A percentile compares a stretch with the other conserved stretches of the same genome.
Evolutionary conservation across 2,888 invertebrate genomes (phyloP).

Genomic region (Drosophila vallismaia): DNA sequence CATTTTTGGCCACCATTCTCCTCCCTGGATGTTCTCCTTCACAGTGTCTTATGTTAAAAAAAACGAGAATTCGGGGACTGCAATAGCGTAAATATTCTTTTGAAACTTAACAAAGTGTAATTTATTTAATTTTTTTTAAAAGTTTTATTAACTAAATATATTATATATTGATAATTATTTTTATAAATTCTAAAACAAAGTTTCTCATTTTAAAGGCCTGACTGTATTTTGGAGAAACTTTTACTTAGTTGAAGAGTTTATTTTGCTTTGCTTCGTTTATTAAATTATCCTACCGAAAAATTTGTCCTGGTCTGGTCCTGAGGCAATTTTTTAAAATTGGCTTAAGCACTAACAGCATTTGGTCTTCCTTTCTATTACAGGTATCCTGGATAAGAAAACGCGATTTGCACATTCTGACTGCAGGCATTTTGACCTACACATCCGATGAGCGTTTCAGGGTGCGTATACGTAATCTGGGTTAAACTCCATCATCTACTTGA

Average conservation of each 20-base stretch:
- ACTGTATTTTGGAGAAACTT: conserved; percentile 49
- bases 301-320: conserved; percentile 35
- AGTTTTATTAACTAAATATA: neutral
- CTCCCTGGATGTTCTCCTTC: neutral
- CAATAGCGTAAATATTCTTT: neutral
- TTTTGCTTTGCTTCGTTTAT: conserved; percentile 67
- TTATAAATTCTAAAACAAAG: no score
- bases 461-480: conserved; percentile 69
- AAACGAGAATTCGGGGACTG: neutral
- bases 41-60: neutral
- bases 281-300: conserved; percentile 69
- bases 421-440: conserved; percentile 93
- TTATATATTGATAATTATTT: neutral
- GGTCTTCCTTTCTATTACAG: conserved; percentile 81
- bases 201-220: neutral
- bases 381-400: conserved; percentile 95
- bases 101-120: no score
- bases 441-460: conserved; percentile 94
- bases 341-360: conserved; percentile 62
- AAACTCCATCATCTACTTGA: conserved; percentile 37
- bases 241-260: conserved; percentile 49
- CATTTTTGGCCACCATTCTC: conserved; percentile 16
- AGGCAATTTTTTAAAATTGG: conserved; percentile 72
- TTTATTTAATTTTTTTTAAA: no score
- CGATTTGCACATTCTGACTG: conserved; percentile 94